Evolutionary conservation across 2,113 vertebrate species (phyloP).

Genomic region (Urocitellus parryii): DNA sequence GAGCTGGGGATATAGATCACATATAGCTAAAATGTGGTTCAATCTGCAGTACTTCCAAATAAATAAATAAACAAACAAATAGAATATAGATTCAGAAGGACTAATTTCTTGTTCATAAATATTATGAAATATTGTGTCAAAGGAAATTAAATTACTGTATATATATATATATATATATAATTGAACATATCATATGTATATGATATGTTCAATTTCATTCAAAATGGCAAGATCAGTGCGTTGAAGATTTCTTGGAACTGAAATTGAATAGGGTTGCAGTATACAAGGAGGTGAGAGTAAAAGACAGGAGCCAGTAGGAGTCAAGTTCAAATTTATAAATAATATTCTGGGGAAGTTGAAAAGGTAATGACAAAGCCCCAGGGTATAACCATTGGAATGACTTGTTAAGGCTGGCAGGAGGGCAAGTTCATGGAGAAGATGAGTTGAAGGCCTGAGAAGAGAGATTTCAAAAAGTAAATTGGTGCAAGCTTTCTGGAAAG

Average conservation of each 20-base stretch:
- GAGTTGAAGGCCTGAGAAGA: accelerated
- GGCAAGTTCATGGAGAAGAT: not conserved
- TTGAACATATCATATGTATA: too few species aligned
- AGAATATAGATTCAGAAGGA: not conserved
- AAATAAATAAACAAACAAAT: too few species aligned
- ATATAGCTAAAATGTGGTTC: too few species aligned
- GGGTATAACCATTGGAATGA: accelerated
- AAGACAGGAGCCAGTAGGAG: not conserved
- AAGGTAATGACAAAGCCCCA: not conserved
- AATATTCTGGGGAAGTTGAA: not conserved
- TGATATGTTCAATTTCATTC: too few species aligned
- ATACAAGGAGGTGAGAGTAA: not conserved
- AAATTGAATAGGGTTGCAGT: not conserved
- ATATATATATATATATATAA: too few species aligned
- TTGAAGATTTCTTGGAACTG: not conserved
- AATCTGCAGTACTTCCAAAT: too few species aligned
- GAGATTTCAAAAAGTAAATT: not conserved
- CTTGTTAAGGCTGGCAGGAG: not conserved
- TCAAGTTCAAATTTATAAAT: not conserved
- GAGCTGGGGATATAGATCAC: too few species aligned
- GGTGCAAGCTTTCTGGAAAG: too few species aligned
- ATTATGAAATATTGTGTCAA: not conserved
- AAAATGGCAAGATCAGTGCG: not conserved
- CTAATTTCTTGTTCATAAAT: not conserved
- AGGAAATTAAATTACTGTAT: not conserved